Base-by-base conservation (phyloP, 1,140 invertebrate species). In the Homalodisca vitripennis region DNA sequence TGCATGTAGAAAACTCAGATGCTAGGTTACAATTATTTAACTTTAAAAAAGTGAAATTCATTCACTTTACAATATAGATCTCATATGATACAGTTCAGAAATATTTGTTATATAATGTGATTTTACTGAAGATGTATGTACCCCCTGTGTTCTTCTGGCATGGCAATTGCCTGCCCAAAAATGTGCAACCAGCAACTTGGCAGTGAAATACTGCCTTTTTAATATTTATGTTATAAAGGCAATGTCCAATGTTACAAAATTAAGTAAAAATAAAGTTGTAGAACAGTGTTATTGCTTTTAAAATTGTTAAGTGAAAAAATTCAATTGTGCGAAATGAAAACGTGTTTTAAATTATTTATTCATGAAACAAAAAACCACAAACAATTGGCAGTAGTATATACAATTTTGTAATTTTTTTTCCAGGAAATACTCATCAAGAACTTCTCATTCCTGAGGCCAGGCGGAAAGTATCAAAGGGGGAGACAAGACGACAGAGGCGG, bases 381-480 rank as follows among this genome's bases (percentile, higher is more conserved):
- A 31, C 26, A 14, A n/a, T 6, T 17, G 26, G 53, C 48, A 27
- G 24, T 65, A 27, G 26, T 67, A 34, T n/a, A 31, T 30, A 29
- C 29, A 14, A 29, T 69, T 31, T 12, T 57, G 20, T 60, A n/a
- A 31, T 47, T 48, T n/a, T 64, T 20, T 22, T 47, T 66, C 14
- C n/a, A 75, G 74, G 74, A n/a, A 47, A 62, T 10, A 72, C 74
- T 14, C 73, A 88, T 69, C 74, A 80, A 34, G 81, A 85, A 26
- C 66, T 84, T 3, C 79, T 85, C 75, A 82, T 84, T 6, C 77
- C 80, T 65, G 81, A 83, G 27, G 69, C 64, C 0, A 73, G 70
- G 29, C 60, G 69, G 34, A 72, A 73, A 55, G 68, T 46, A 6
- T 66, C 72, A 53, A 71, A 60, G 69, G 31, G 53, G 57, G 73